Percentiles rank a stretch among this genome's conserved stretches.
Conservation (phyloP, 2,888 invertebrate genomes). For the Kryphioiulus occultus region DNA sequence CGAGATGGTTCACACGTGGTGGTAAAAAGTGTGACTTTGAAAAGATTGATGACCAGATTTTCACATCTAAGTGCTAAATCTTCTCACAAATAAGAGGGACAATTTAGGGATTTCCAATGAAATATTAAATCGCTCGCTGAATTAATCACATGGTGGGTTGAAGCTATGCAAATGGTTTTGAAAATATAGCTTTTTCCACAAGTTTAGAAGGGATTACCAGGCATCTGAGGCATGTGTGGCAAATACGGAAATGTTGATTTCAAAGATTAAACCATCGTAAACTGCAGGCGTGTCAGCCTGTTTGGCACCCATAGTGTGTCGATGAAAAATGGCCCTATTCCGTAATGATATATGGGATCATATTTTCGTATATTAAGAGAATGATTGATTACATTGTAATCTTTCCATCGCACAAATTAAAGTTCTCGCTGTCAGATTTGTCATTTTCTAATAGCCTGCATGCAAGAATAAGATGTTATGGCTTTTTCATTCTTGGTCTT, state of each 20-base stretch:
- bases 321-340: not conserved
- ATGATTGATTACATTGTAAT: not conserved
- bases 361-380: not conserved
- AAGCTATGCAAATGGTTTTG: not conserved
- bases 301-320: slow-evolving; percentile 7
- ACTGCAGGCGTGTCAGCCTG: not conserved
- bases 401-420: not conserved
- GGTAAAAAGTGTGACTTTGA: not conserved
- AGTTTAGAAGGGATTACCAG: not conserved
- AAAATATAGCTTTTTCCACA: not conserved
- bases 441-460: not conserved
- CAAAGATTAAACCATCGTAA: not conserved
- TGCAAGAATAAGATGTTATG: not conserved
- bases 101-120: not conserved
- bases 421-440: not conserved
- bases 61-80: not conserved
- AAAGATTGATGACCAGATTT: not conserved
- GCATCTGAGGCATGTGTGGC: not conserved
- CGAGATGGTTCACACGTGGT: not conserved
- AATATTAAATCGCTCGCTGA: not conserved
- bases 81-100: not conserved
- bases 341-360: slow-evolving; percentile 8
- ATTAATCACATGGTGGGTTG: not conserved
- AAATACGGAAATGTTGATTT: slow-evolving; percentile 16
- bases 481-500: not conserved